Evolutionary conservation across 2,113 vertebrate genomes (phyloP), one percentile per base, ranked within the genome.

Genomic region (Aleadryas rufinucha): DNA sequence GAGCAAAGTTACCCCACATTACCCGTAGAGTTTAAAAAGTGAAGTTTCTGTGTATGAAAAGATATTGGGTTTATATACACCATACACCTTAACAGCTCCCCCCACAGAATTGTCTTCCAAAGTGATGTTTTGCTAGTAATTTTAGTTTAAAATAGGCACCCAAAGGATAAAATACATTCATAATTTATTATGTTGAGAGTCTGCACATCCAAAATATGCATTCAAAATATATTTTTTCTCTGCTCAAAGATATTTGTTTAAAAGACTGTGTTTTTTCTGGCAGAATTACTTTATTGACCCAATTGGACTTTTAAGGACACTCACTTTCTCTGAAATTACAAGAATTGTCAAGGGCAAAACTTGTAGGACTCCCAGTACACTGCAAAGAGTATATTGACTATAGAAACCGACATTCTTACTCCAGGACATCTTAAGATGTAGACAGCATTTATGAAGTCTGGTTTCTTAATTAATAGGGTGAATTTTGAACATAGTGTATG

Each of bases 401-500:
- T 9, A 82, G 60, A 89, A 88, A 68, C 8, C 47, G 11, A 31
- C 1, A 1, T 47, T 75, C 69, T 45, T 60, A 27, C 16, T 72
- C 4, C 21, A 16, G 35, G 59, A 89, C 7, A 71, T 30, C 31
- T 47, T 87, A 79, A 77, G 45, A 69, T 19, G 37, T 22, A 75
- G n/a, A 16, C 30, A 66, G 26, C 7, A 59, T 88, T 87, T 90
- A 27, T 53, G 39, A 89, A 68, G 16, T 35, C 42, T 85, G 45
- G 49, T 65, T 87, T 92, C 45, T 94, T 91, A 95, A 91, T 89
- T 93, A 95, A 84, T 56, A 54, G 61, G 39, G 54, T 69, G 63
- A 82, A 89, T 91, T 95, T 93, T 39, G 35, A 93, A 87, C 24
- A 42, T 18, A 70, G 44, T 50, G 3, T 81, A 47, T 65, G 6